Percentiles rank a stretch among this genome's conserved stretches.
These are phyloP conservation scores for Engystomops pustulosus DNA, from an alignment of 2,113 vertebrate species.

Conservation along the genomic window DNA sequence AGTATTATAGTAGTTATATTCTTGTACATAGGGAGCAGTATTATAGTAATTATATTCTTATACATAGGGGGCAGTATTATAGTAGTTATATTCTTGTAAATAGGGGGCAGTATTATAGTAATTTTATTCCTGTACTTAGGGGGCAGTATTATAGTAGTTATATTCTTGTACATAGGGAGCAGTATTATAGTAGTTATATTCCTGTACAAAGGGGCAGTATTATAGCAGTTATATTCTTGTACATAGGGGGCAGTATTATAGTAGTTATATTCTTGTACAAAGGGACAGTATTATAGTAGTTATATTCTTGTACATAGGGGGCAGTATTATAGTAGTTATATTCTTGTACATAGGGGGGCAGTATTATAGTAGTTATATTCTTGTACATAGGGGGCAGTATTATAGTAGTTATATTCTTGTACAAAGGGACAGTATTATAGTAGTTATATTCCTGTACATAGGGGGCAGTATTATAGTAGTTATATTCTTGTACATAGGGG, in stretches of 20 bases:
- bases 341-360: too few relatives aligned
- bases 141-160: too few relatives aligned
- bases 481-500: background rate
- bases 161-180: background rate
- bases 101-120: background rate
- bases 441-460: too few relatives aligned
- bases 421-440: too few relatives aligned
- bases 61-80: background rate
- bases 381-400: too few relatives aligned
- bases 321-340: too few relatives aligned
- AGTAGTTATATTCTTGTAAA: slow-evolving; percentile 1
- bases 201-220: background rate
- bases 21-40: background rate
- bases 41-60: too few relatives aligned
- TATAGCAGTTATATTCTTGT: background rate
- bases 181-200: background rate
- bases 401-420: too few relatives aligned
- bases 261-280: background rate
- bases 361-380: too few relatives aligned
- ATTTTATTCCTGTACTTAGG: background rate
- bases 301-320: too few relatives aligned
- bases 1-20: slow-evolving; percentile 8
- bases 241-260: background rate
- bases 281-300: too few relatives aligned
- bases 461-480: background rate